Percentiles rank a stretch among this genome's conserved stretches.
These are phyloP conservation scores for Sylvilagus floridanus DNA, from an alignment of 2,797 vertebrate species.

Conservation along the genomic window DNA sequence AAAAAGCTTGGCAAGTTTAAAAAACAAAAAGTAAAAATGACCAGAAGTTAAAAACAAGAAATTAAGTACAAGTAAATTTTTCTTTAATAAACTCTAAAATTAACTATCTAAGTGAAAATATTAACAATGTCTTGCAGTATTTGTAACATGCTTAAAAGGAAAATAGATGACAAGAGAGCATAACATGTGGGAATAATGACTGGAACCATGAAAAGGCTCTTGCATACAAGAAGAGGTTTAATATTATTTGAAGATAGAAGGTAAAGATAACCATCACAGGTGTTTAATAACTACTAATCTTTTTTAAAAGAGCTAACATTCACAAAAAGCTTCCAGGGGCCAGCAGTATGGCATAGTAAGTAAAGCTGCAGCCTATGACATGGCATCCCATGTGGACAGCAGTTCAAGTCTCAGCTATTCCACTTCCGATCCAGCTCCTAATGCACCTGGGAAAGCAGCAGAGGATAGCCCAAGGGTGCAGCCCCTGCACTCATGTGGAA, in stretches of 20 bases:
- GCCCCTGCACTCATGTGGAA: too few relatives aligned
- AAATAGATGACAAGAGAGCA: neutral
- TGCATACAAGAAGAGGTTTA: neutral
- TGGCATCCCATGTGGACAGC: too few relatives aligned
- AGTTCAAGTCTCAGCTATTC: too few relatives aligned
- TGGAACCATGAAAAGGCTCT: neutral
- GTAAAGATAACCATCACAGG: neutral
- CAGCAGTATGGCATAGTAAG: too few relatives aligned
- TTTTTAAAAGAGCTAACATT: neutral
- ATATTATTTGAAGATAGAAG: neutral
- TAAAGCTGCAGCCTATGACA: too few relatives aligned
- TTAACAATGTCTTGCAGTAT: neutral
- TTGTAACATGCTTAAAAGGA: neutral
- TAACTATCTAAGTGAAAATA: neutral
- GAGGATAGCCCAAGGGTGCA: too few relatives aligned
- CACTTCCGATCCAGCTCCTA: too few relatives aligned
- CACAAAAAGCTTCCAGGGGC: neutral
- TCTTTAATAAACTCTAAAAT: neutral
- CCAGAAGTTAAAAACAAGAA: neutral
- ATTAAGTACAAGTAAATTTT: neutral
- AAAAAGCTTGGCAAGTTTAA: slow-evolving; percentile 75
- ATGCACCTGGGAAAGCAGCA: too few relatives aligned
- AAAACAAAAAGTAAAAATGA: neutral
- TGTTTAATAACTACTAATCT: neutral
- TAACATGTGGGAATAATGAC: neutral